These are phyloP conservation scores for Chirona hameri DNA, from an alignment of 2,888 invertebrate genomes.

Conservation along the genomic window DNA sequence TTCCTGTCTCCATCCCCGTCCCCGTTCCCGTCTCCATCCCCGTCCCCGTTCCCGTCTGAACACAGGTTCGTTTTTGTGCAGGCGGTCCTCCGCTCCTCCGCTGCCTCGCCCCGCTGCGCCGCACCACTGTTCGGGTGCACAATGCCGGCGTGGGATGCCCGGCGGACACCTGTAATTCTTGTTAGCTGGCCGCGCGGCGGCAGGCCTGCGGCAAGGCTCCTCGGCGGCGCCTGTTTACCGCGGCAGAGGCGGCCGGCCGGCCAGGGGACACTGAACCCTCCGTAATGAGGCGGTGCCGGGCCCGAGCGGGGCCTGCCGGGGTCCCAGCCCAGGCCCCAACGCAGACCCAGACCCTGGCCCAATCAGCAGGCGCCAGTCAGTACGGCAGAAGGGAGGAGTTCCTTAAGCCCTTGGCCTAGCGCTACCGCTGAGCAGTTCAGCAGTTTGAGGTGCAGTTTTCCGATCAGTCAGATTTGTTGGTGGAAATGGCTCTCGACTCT, in stretches of 20 bases:
- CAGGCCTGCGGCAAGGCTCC: constrained; percentile 13
- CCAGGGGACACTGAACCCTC: constrained; percentile 1
- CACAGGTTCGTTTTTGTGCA: background rate
- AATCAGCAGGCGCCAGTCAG: no score
- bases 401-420: no score
- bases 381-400: no score
- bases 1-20: no score
- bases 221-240: background rate
- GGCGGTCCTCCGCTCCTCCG: background rate
- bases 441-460: no score
- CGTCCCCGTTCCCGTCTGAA: background rate
- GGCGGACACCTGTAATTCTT: constrained; percentile 27
- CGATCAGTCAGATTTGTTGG: background rate
- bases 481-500: background rate
- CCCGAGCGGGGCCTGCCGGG: background rate
- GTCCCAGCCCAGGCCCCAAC: background rate
- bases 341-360: background rate
- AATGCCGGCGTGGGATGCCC: background rate
- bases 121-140: background rate
- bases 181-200: constrained; percentile 2
- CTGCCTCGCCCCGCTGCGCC: background rate
- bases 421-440: no score
- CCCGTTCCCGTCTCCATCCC: no score
- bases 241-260: no score
- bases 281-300: background rate